These are phyloP conservation scores for Hirtodrosophila confusa DNA, from an alignment of 2,888 invertebrate species.

Conservation along the genomic window DNA sequence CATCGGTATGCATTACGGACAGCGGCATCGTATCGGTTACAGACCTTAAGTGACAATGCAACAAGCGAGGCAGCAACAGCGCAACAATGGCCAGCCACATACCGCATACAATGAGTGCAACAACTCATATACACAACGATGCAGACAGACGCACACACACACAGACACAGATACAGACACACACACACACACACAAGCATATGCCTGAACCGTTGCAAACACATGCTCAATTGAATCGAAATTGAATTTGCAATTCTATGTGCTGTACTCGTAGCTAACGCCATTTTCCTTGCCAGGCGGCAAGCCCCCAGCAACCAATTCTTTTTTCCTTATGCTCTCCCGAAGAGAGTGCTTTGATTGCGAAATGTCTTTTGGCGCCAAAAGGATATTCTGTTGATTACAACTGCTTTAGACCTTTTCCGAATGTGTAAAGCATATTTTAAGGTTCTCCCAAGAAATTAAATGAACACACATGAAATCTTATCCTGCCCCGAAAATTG, in stretches of 20 bases:
- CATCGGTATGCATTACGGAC: constrained; percentile 46
- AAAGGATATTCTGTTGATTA: too few species aligned
- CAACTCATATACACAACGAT: constrained; percentile 10
- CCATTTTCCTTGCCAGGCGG: constrained; percentile 70
- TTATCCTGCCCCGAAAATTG: too few species aligned
- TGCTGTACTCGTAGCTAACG: constrained; percentile 59
- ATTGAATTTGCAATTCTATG: constrained; percentile 79
- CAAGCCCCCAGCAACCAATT: constrained; percentile 39
- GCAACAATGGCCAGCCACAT: constrained; percentile 56
- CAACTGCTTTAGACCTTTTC: too few species aligned
- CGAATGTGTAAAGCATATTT: too few species aligned
- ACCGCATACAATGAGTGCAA: too few species aligned
- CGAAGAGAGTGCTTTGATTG: background rate
- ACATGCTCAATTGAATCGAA: constrained; percentile 79
- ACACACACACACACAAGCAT: constrained; percentile 41
- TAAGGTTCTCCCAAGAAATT: too few species aligned
- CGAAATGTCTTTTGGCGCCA: background rate
- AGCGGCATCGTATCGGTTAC: constrained; percentile 57
- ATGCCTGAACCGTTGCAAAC: constrained; percentile 68
- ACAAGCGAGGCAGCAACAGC: constrained; percentile 63
- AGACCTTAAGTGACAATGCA: constrained; percentile 64
- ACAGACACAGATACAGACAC: background rate
- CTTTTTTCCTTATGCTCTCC: constrained; percentile 8
- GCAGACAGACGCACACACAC: constrained; percentile 20
- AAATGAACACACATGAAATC: too few species aligned